Base-by-base conservation (phyloP, 2,888 invertebrate genomes). In the Pseudoips prasinana region DNA sequence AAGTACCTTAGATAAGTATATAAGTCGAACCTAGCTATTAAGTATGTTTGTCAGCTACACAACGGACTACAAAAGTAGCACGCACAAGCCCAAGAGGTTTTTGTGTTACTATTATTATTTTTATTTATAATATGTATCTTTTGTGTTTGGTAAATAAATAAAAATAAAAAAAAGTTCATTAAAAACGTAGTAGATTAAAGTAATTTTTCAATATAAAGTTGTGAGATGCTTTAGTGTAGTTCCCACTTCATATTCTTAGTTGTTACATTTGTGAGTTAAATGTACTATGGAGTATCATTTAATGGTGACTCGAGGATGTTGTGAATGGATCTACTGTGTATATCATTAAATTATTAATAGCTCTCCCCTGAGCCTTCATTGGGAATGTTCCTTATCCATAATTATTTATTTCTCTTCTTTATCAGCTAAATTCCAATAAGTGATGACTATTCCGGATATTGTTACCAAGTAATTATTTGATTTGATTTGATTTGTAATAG, bases 341-440 rank as follows among this genome's bases (percentile, higher is more conserved):
- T n/a, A n/a, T n/a, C 75, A 84, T 76, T 85, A 85, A 86, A 85
- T 83, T 85, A 84, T 73, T 76, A 69, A 70, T 78, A 78, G 73
- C 73, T 49, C 42, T 60, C 44, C 39, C 38, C 64, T 56, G 47
- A 65, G 71, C 65, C 58, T 75, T 57, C 52, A 57, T 57, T 70
- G 64, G 73, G 64, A 66, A 58, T 61, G 64, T 63, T 58, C 46
- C 40, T 48, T 56, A 43, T 53, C 44, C 54, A 46, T 52, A 49
- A 49, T 48, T 58, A 58, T 62, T 57, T 67, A 56, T 59, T 56
- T 5, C 45, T 57, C 35, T 39, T 46, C 40, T 34, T 33, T 46
- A 39, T 25, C 32, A 37, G 35, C 41, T 26, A 31, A 46, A 39
- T 49, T 48, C 37, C 45, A 44, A 14, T 28, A 35, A 39, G 33